Conservation (phyloP, 2,113 vertebrate species). For the Psilopsiagon aymara region DNA sequence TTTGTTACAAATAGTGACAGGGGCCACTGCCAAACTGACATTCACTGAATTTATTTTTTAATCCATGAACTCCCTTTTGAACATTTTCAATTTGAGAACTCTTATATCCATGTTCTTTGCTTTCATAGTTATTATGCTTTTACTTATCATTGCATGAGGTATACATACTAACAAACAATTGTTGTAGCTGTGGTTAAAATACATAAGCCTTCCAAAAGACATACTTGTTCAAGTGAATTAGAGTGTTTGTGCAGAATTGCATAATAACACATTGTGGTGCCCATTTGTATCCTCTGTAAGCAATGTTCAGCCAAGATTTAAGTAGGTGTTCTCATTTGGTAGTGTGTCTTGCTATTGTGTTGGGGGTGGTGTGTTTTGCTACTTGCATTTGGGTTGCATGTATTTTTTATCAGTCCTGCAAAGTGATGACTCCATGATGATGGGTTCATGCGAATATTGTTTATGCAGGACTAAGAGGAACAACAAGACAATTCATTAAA, state of each 20-base stretch:
- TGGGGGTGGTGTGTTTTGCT: not conserved
- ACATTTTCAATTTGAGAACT: not conserved
- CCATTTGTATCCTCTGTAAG: not conserved
- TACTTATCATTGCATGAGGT: not conserved
- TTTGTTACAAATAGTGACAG: not conserved
- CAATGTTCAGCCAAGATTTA: not conserved
- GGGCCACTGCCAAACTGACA: not conserved
- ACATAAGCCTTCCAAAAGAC: not conserved
- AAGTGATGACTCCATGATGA: not conserved
- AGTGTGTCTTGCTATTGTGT: not conserved
- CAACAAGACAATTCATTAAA: rapidly evolving
- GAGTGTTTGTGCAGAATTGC: not conserved
- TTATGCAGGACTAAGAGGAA: not conserved
- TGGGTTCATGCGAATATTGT: not conserved
- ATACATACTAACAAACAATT: not conserved
- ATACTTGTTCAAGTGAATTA: rapidly evolving
- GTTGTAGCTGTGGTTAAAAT: not conserved
- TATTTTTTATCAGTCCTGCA: not conserved
- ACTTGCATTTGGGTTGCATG: not conserved
- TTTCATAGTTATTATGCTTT: not conserved
- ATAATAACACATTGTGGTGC: rapidly evolving
- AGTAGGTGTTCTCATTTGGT: not conserved
- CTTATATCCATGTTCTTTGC: rapidly evolving
- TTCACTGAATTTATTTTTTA: not conserved
- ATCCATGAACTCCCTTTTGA: not conserved